phyloP scores from a whole-genome alignment of 2,888 invertebrate species.

The Rhaphigaster nebulosa region DNA sequence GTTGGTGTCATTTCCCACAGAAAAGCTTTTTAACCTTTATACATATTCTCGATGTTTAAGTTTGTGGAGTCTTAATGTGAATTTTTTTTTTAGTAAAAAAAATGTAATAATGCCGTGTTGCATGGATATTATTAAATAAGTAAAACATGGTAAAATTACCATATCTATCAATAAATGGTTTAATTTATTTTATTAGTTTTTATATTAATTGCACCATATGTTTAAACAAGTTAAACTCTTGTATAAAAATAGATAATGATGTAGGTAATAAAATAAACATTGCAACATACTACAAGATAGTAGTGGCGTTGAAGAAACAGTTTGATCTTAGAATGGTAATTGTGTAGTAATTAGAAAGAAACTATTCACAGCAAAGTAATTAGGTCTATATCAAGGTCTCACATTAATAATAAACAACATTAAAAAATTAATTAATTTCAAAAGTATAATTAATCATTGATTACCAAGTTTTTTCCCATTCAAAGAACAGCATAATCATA shows the following conservation, averaged over 20 bases:
- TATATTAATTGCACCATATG: not conserved
- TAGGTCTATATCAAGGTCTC: not conserved
- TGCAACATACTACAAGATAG: not conserved
- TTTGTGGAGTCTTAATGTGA: not conserved
- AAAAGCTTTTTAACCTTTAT: not conserved
- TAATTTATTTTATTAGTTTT: not conserved
- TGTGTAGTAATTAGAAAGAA: not conserved
- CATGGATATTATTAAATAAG: not conserved
- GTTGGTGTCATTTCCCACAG: not conserved
- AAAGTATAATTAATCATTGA: too few species aligned
- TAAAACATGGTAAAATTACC: not conserved
- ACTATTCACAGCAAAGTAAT: not conserved
- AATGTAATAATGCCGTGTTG: not conserved
- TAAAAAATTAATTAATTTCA: not conserved
- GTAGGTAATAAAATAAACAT: slow-evolving; percentile 15
- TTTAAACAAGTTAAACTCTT: not conserved
- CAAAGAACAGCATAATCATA: too few species aligned
- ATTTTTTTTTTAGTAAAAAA: not conserved
- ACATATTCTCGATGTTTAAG: not conserved
- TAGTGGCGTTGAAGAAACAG: not conserved
- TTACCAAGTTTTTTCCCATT: too few species aligned
- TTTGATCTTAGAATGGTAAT: not conserved
- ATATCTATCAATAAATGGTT: not conserved
- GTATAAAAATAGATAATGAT: not conserved
- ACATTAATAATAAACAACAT: not conserved